phyloP scores from a whole-genome alignment of 2,797 vertebrate genomes.

The Megaceryle alcyon region DNA sequence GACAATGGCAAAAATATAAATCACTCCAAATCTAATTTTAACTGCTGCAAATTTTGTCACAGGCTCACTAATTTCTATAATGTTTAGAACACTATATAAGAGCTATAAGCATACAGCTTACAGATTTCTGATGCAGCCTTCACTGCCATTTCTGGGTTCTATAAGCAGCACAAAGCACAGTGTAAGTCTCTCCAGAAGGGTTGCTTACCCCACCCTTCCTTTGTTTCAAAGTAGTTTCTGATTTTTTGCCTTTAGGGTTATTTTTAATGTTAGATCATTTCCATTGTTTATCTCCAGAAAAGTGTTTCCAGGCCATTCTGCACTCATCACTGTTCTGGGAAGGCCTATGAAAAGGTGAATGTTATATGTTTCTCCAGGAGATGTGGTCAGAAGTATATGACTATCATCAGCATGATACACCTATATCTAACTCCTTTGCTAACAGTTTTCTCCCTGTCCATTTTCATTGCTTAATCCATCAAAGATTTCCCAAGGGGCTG shows the following conservation, averaged over 20 bases:
- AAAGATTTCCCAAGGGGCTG: not conserved
- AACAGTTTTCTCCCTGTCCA: not conserved
- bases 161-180: not conserved
- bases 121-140: not conserved
- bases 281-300: conserved; percentile 52
- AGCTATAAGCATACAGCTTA: not conserved
- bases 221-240: conserved; percentile 19
- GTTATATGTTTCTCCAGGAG: not conserved
- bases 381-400: not conserved
- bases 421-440: not conserved
- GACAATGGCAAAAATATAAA: conserved; percentile 39
- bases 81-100: not conserved
- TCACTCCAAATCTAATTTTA: conserved; percentile 3
- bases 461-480: conserved; percentile 2
- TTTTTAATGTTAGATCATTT: conserved; percentile 53
- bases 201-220: conserved; percentile 54
- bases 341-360: not conserved
- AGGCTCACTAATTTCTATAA: not conserved
- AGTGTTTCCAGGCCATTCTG: conserved; percentile 21
- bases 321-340: not conserved
- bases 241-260: conserved; percentile 26
- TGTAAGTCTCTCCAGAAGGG: not conserved
- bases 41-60: not conserved
- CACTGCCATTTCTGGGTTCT: not conserved
- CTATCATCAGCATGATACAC: not conserved